Evolutionary conservation across 1,140 invertebrate species (phyloP), one percentile per base, ranked within the genome.

Genomic region (Ephestia elutella): DNA sequence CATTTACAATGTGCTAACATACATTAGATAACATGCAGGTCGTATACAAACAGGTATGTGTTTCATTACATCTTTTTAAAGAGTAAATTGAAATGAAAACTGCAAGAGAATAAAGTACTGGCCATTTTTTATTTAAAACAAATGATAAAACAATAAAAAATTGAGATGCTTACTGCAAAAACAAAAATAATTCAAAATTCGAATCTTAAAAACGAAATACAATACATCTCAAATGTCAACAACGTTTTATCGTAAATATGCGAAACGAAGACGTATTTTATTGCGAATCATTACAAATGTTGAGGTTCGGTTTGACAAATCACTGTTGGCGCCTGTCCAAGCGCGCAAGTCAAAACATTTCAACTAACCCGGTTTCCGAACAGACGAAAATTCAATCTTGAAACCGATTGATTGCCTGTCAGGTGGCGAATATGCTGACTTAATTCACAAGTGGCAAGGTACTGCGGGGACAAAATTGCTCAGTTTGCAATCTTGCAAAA

Each of bases 241-340:
- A 44, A 15, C 13, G 38, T 44, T 44, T 44, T 44, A 44, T 44
- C 38, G 15, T 44, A 15, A 44, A 44, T 44, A 44, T 44, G 38
- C 38, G 38, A 44, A 44, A 44, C 38, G 38, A 44, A 44, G 38
- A 44, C 38, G 38, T 44, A 44, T 44, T 44, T 44, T 44, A 44
- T 44, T 44, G 38, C 38, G 38, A 44, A 13, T 44, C 38, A 44
- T 44, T 44, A 44, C 38, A 44, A 44, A 44, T 44, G 38, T 44
- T 44, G 38, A 44, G n/a, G 38, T 44, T 44, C 15, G 38, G 38
- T 44, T 44, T 44, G 38, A 44, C 38, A 44, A 44, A 44, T 44
- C 38, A 44, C 38, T 17, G 38, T 15, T 44, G 38, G 38, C 38
- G 38, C 38, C 38, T 44, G 38, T 44, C 38, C 38, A 44, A 15